These are phyloP conservation scores for Amblyopsis rosae DNA, from an alignment of 2,113 vertebrate species.

Conservation along the genomic window DNA sequence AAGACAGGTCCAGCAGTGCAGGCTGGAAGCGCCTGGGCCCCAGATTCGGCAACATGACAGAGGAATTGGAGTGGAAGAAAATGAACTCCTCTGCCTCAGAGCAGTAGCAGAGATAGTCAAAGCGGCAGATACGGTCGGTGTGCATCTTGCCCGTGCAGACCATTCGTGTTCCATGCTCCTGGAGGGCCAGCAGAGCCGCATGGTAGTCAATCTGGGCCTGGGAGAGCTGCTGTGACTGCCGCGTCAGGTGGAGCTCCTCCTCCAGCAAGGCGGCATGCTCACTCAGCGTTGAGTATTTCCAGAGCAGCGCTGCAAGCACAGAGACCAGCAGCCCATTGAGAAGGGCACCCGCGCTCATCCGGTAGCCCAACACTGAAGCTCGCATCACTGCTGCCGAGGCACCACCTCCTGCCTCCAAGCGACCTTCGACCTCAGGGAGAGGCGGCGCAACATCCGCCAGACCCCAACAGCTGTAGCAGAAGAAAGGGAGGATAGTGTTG, in stretches of 20 bases:
- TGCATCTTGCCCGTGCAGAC: slow-evolving; percentile 96
- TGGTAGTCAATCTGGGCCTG: slow-evolving; percentile 87
- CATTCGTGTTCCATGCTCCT: slow-evolving; percentile 92
- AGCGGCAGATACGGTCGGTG: slow-evolving; percentile 95
- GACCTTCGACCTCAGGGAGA: slow-evolving; percentile 43
- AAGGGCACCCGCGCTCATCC: slow-evolving; percentile 90
- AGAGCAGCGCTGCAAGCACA: slow-evolving; percentile 89
- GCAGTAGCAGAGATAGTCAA: slow-evolving; percentile 94
- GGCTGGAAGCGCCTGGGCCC: slow-evolving; percentile 95
- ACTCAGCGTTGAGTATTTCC: slow-evolving; percentile 88
- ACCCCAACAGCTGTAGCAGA: slow-evolving; percentile 1
- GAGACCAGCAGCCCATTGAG: slow-evolving; percentile 93
- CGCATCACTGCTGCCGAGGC: slow-evolving; percentile 68
- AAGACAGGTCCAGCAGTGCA: slow-evolving; percentile 91
- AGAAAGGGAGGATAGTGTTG: neutral
- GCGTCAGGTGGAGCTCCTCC: slow-evolving; percentile 84
- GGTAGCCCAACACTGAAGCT: slow-evolving; percentile 71
- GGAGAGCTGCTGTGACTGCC: slow-evolving; percentile 80
- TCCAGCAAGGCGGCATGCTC: slow-evolving; percentile 88
- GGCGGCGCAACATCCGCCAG: slow-evolving; percentile 48
- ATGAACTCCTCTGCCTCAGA: slow-evolving; percentile 93
- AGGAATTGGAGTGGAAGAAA: slow-evolving; percentile 94
- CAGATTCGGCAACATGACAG: slow-evolving; percentile 92
- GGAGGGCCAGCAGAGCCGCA: slow-evolving; percentile 84
- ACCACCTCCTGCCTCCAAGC: slow-evolving; percentile 55